Base-by-base conservation (phyloP, 2,888 invertebrate species). In the Chydorus sphaericus region DNA sequence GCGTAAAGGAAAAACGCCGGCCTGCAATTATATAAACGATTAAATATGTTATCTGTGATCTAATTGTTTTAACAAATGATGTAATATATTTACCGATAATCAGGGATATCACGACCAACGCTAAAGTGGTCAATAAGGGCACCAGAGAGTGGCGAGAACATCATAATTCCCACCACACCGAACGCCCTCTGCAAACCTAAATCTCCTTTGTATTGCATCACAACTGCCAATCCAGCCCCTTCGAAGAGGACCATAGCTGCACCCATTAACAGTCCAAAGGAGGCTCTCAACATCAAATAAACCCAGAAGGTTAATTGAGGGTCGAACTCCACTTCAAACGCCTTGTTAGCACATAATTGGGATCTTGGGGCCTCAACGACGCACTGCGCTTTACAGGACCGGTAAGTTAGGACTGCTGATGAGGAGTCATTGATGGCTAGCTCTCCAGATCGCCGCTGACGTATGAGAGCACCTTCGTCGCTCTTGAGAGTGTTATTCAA, bases 191-290 rank as follows among this genome's bases (percentile, higher is more conserved):
- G 85, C 60, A 85, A 70, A 0, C 85, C 85, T 63, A 85, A 85
- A 70, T 85, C 85, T 0, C 83, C 85, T 62, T 80, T 63, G 53
- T 58, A 63, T 63, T 84, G 82, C 57, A 83, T 71, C 57, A 85
- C 71, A 62, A 85, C 82, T 5, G 84, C 81, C 58, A 85, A 82
- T 3, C 83, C 83, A 1, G 85, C 85, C 1, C 84, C 69, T 69
- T 85, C 84, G 66, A 85, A 85, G 82, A 85, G 83, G 28, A 83
- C 83, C 66, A 82, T 83, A 0, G 82, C 79, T 2, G 84, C 84
- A 8, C 65, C 64, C 38, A 63, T 61, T 18, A 62, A 58, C 48
- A 65, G 56, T 0, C 84, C 83, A 7, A 64, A 59, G 14, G 64
- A 54, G 7, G 63, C 58, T 23, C 66, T 57, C 23, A 63, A 58